Evolutionary conservation across 2,113 vertebrate genomes (phyloP).

Genomic region (Sinocyclocheilus rhinocerous): DNA sequence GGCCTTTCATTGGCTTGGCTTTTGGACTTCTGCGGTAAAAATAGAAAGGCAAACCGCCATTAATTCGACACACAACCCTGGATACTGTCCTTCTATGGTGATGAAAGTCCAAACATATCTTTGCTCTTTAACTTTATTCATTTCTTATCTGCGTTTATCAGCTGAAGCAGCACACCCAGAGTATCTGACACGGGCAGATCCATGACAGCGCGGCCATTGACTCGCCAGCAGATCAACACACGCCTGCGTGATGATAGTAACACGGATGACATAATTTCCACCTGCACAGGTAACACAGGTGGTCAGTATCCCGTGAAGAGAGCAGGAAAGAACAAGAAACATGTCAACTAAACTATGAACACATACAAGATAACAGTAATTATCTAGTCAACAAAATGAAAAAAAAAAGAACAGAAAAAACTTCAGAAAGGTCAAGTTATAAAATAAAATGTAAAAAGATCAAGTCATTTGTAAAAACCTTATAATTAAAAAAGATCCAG

Average conservation of each 20-base stretch:
- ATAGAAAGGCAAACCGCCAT: background rate
- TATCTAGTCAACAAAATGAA: too few species aligned
- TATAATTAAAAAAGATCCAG: too few species aligned
- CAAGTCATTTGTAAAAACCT: too few species aligned
- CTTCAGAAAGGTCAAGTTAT: too few species aligned
- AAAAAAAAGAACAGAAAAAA: too few species aligned
- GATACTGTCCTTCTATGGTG: background rate
- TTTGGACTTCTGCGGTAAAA: slow-evolving; percentile 12
- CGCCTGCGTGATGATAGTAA: background rate
- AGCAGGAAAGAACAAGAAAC: too few species aligned
- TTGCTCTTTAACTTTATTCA: slow-evolving; percentile 45
- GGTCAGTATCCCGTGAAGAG: background rate
- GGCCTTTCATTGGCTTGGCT: slow-evolving; percentile 18
- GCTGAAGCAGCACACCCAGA: slow-evolving; percentile 40
- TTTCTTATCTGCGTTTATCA: slow-evolving; percentile 56
- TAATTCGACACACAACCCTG: background rate
- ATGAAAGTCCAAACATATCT: slow-evolving; percentile 56
- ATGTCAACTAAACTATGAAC: too few species aligned
- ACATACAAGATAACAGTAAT: too few species aligned
- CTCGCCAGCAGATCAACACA: background rate
- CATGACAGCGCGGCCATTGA: slow-evolving; percentile 25
- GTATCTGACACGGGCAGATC: background rate
- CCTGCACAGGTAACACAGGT: background rate
- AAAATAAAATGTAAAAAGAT: too few species aligned
- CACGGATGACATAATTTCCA: background rate